Conservation (phyloP, 2,888 invertebrate species). For the Lepidocyrtinus sp. region DNA sequence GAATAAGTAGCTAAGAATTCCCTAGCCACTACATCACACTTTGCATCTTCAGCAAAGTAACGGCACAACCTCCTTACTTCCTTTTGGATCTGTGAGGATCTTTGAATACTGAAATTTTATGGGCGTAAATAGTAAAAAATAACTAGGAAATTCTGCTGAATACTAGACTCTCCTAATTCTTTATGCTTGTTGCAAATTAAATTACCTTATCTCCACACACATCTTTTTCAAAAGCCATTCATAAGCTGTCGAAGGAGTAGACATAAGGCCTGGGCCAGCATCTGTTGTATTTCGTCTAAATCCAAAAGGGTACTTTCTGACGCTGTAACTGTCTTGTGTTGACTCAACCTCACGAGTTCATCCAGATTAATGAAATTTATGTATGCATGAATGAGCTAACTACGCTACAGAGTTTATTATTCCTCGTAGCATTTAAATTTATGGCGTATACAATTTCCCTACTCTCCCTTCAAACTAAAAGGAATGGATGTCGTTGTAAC, state of each 20-base stretch:
- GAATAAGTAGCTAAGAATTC: constrained; percentile 50
- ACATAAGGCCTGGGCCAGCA: background rate
- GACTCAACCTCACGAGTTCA: background rate
- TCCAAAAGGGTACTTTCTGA: background rate
- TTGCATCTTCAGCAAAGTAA: no score
- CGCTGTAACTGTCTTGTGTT: background rate
- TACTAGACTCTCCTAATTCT: constrained; percentile 22
- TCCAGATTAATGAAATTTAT: constrained; percentile 35
- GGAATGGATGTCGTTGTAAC: constrained; percentile 19
- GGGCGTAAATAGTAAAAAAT: no score
- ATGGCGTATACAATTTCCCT: background rate
- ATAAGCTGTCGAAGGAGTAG: background rate
- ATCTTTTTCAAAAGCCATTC: background rate
- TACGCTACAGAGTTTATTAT: background rate
- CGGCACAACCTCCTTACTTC: background rate
- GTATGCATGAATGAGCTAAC: constrained; percentile 32
- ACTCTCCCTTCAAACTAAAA: background rate
- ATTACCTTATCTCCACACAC: constrained; percentile 6
- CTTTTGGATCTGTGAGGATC: background rate
- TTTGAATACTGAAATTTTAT: no score
- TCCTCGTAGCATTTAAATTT: background rate
- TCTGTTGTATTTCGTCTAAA: background rate
- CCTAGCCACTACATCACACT: background rate
- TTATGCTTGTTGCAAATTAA: constrained; percentile 36
- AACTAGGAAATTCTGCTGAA: no score